phyloP scores from a whole-genome alignment of 2,888 invertebrate genomes.

The Pandemis cinnamomeana region DNA sequence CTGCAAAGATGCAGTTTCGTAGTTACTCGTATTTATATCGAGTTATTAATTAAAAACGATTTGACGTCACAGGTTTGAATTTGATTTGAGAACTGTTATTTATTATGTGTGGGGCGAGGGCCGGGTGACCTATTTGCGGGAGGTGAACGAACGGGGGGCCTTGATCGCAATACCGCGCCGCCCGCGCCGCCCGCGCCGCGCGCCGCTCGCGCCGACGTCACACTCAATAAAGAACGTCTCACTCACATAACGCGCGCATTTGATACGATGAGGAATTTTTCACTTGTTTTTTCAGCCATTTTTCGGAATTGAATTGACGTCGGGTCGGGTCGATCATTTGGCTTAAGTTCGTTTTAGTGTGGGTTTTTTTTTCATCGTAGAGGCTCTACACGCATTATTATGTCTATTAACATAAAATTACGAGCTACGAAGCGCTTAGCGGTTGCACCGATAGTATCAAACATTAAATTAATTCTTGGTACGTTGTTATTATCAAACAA shows the following conservation, averaged over 20 bases:
- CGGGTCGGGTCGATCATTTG: background rate
- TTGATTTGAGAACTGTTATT: conserved; percentile 78
- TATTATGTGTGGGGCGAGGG: conserved; percentile 70
- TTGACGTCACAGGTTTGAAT: conserved; percentile 77
- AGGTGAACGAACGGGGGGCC: conserved; percentile 83
- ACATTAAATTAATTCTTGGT: background rate
- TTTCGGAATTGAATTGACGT: background rate
- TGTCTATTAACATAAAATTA: background rate
- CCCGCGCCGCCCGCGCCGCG: conserved; percentile 53
- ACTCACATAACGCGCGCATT: conserved; percentile 25
- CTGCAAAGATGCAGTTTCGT: background rate
- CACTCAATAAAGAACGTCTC: conserved; percentile 41
- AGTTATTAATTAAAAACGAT: conserved; percentile 27
- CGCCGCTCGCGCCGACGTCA: conserved; percentile 60
- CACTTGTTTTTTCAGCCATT: background rate
- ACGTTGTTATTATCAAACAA: conserved; percentile 9
- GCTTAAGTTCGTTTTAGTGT: background rate
- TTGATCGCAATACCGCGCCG: conserved; percentile 81
- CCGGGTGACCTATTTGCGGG: conserved; percentile 77
- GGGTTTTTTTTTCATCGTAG: background rate
- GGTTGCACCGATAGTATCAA: background rate
- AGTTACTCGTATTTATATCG: background rate
- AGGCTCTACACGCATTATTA: background rate
- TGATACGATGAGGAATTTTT: conserved; percentile 14
- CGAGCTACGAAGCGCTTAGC: conserved; percentile 17